Evolutionary conservation across 2,797 vertebrate genomes (phyloP).

Genomic region (Rhabdomys pumilio): DNA sequence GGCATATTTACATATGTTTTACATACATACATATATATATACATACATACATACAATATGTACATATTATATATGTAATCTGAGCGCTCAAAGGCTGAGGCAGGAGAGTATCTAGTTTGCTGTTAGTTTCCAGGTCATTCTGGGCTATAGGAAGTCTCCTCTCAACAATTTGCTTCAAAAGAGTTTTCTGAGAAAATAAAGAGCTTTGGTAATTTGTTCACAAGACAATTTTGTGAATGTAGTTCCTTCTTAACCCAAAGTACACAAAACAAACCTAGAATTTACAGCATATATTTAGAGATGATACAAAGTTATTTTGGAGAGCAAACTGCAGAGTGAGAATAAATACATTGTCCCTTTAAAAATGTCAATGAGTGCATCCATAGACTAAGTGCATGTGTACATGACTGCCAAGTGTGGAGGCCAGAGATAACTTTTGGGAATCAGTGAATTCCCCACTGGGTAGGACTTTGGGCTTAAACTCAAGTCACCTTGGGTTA

Average conservation of each 20-base stretch:
- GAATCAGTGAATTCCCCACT: neutral
- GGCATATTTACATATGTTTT: neutral
- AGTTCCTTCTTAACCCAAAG: constrained; percentile 17
- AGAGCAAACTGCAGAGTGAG: constrained; percentile 16
- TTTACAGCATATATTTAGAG: constrained; percentile 34
- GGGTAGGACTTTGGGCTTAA: neutral
- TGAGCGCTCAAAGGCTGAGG: neutral
- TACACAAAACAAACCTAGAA: constrained; percentile 34
- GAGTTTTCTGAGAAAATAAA: constrained; percentile 16
- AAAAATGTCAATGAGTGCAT: neutral
- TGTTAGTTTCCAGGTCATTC: neutral
- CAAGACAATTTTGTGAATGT: neutral
- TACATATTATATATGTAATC: neutral
- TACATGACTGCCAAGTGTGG: too few relatives aligned
- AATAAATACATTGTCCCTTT: neutral
- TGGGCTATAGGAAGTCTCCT: neutral
- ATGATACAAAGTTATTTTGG: constrained; percentile 64
- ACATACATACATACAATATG: neutral
- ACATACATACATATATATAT: neutral
- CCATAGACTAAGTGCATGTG: neutral
- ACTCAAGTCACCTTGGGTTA: neutral
- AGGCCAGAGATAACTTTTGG: neutral
- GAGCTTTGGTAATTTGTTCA: constrained; percentile 17
- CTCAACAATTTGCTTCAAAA: neutral
- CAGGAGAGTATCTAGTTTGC: neutral